These are phyloP conservation scores for Leptopilina myrica DNA, from an alignment of 2,888 invertebrate species.

Conservation along the genomic window DNA sequence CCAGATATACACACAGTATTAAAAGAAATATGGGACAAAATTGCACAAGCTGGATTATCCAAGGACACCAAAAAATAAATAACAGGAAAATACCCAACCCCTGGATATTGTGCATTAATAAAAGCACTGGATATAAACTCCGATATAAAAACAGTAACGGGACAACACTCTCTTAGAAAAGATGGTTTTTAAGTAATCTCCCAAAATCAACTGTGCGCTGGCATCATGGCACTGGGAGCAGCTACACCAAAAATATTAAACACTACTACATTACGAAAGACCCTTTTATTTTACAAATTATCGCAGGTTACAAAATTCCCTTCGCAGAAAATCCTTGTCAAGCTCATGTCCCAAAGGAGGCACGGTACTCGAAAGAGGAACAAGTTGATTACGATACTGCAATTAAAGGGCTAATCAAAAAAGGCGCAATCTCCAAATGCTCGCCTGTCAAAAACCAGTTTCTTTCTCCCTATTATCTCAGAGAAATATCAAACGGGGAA, in stretches of 20 bases:
- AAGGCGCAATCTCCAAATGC: conserved; percentile 38
- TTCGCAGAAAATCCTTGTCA: conserved; percentile 9
- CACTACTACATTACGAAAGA: conserved; percentile 31
- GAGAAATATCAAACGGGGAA: conserved; percentile 34
- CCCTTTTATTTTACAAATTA: not conserved
- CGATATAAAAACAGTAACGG: conserved; percentile 41
- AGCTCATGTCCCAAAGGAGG: not conserved
- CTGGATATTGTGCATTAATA: conserved; percentile 31
- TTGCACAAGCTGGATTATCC: conserved; percentile 48
- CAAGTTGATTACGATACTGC: not conserved
- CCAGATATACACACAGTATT: conserved; percentile 21
- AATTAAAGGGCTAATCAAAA: conserved; percentile 11
- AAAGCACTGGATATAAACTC: conserved; percentile 45
- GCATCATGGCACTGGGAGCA: conserved; percentile 47
- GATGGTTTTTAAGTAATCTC: conserved; percentile 23
- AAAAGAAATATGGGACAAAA: conserved; percentile 34
- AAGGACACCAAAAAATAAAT: conserved; percentile 26
- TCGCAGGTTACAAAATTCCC: conserved; percentile 29
- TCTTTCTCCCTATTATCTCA: conserved; percentile 44
- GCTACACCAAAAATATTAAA: too few species aligned
- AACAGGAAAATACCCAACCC: conserved; percentile 46
- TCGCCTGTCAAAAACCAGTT: conserved; percentile 30
- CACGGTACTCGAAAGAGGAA: not conserved
- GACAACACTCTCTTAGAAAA: conserved; percentile 27
- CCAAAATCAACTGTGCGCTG: conserved; percentile 49